Evolutionary conservation across 2,888 invertebrate species (phyloP), one percentile per base, ranked within the genome.

Genomic region (Formica aserva): DNA sequence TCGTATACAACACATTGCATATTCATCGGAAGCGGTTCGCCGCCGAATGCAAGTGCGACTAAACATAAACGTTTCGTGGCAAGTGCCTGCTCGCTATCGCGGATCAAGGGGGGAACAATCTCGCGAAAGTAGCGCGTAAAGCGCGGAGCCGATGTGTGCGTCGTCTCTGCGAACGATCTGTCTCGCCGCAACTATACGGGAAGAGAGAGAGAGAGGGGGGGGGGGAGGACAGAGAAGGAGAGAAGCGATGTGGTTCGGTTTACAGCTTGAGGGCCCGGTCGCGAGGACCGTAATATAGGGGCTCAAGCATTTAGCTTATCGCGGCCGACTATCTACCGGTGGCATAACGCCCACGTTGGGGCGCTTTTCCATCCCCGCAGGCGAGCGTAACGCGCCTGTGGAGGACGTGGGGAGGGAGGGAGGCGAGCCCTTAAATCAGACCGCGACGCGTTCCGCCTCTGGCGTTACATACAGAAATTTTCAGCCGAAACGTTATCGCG

Each of bases 261-360:
- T 83, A 82, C 86, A 78, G 90, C 89, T 84, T 38, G 82, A 86
- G 87, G 89, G 80, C 83, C 80, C 78, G 83, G 80, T 78, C 66
- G 75, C 52, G 75, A 77, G 65, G 82, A 66, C 90, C 77, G 45
- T 92, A 91, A 92, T 92, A 92, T 90, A 89, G 89, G 89, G 90
- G 91, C 87, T 88, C 88, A 90, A 91, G 91, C 94, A 91, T 94
- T 94, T 94, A 94, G 93, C 94, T 94, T 94, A 94, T 94, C 94
- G 84, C 87, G 82, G 85, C 84, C 85, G 89, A 90, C 92, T 92
- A 94, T 94, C 94, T 93, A 91, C 87, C 92, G 91, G 91, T 90
- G 92, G 91, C 93, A 92, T 93, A 48, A 92, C 92, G 92, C 91
- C 91, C 90, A 89, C 88, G 88, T 86, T 83, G 77, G 85, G 87